phyloP scores from a whole-genome alignment of 2,888 invertebrate species.

The Amphiduros pacificus region DNA sequence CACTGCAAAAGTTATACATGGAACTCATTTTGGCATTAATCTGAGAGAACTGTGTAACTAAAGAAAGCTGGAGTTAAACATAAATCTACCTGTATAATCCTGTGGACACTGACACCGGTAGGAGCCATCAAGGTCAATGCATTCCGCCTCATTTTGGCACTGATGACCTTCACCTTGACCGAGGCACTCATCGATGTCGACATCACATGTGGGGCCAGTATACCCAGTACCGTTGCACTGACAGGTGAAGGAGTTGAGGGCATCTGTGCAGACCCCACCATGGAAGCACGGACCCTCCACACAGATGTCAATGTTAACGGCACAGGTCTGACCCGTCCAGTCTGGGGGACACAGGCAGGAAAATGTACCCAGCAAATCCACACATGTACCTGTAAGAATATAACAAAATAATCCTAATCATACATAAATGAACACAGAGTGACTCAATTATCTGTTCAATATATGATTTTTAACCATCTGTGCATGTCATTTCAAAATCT shows the following conservation, averaged over 20 bases:
- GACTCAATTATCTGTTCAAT: too few species aligned
- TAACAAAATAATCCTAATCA: too few species aligned
- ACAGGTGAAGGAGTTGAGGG: not conserved
- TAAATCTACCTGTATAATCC: conserved; percentile 1
- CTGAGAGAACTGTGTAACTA: too few species aligned
- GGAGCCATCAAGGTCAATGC: conserved; percentile 21
- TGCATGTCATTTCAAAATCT: too few species aligned
- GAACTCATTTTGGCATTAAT: too few species aligned
- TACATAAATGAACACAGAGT: too few species aligned
- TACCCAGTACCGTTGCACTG: conserved; percentile 3
- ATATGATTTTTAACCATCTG: too few species aligned
- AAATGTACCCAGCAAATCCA: conserved; percentile 37
- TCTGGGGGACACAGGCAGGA: conserved; percentile 40
- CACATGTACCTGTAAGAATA: conserved; percentile 35
- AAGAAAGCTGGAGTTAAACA: not conserved
- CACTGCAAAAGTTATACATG: too few species aligned
- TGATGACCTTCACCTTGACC: too few species aligned
- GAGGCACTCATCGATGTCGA: conserved; percentile 41
- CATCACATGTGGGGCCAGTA: conserved; percentile 33
- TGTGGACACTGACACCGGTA: conserved; percentile 90
- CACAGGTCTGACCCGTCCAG: conserved; percentile 43
- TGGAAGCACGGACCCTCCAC: conserved; percentile 2
- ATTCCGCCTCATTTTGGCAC: conserved; percentile 22
- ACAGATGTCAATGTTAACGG: conserved; percentile 10
- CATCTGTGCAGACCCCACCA: conserved; percentile 1